Evolutionary conservation across 2,113 vertebrate genomes (phyloP), one percentile per base, ranked within the genome.

Genomic region (Xenopus laevis): DNA sequence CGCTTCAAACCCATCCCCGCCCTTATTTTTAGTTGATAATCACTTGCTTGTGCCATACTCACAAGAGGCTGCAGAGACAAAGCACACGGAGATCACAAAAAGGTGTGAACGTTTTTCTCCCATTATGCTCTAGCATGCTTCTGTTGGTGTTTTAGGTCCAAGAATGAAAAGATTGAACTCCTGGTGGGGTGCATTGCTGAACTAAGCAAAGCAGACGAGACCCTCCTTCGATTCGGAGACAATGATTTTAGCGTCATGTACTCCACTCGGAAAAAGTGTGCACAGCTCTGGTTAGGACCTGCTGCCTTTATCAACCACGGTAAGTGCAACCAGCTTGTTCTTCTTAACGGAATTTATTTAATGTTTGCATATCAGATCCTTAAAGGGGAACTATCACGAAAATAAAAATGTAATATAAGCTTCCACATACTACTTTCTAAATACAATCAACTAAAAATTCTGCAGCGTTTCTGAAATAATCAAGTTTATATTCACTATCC

Each of bases 221-320:
- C 87, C 1, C 91, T 97, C 65, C 88, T 97, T 33, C 82, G 91
- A 62, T 86, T 92, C 0, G 95, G 95, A 0, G 92, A 96, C 74
- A 97, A 97, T 0, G 95, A 96, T 83, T 97, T 97, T 86, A 97
- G 95, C 63, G 92, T 97, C 68, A 97, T 96, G 95, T 97, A 97
- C 83, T 97, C 95, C 0, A 97, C 94, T 0, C 91, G 94, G 15
- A 96, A 95, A 70, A 92, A 89, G 79, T 95, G 94, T 3, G 91
- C 95, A 2, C 95, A 96, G 81, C 92, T 96, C 46, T 96, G 95
- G 95, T 88, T 97, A 0, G 95, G 95, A 10, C 95, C 95, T 0
- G 95, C 95, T 0, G 94, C 95, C 60, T 97, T 97, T 83, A 96
- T 97, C 77, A 97, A 96, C 87, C 95, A 97, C 1, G 95, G 95